Percentiles rank a stretch among this genome's conserved stretches.
Evolutionary conservation across 2,888 invertebrate species (phyloP).

Genomic region (Andrena praecox): DNA sequence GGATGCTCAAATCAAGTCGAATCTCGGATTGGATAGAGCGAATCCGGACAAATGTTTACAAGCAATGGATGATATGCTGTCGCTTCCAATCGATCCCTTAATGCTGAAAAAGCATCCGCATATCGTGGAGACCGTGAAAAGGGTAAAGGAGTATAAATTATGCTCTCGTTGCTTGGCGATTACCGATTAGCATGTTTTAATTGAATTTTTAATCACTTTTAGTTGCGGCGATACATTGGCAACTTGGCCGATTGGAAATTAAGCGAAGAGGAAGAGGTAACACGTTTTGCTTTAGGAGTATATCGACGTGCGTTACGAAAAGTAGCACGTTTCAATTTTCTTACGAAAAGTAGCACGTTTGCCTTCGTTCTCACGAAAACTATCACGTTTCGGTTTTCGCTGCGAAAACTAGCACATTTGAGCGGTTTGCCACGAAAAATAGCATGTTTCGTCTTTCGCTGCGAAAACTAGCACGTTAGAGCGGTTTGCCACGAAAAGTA

Average conservation of each 20-base stretch:
- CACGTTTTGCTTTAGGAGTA: neutral
- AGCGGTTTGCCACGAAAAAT: no score
- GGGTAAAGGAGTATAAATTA: conserved; percentile 80
- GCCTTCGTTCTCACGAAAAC: no score
- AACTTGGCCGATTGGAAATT: conserved; percentile 91
- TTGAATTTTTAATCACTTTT: conserved; percentile 59
- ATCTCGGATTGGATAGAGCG: conserved; percentile 89
- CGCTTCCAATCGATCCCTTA: conserved; percentile 88
- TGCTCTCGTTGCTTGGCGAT: neutral
- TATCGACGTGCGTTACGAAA: no score
- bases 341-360: no score
- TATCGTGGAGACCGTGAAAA: conserved; percentile 91
- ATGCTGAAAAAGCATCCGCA: conserved; percentile 94
- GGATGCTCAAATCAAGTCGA: conserved; percentile 89
- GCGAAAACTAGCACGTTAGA: no score
- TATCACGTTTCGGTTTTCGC: no score
- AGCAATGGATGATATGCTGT: conserved; percentile 88
- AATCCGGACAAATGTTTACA: conserved; percentile 91
- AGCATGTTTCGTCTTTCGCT: no score
- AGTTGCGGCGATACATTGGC: conserved; percentile 91
- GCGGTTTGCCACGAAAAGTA: no score
- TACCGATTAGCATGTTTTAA: conserved; percentile 17
- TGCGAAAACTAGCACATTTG: no score
- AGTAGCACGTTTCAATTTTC: no score
- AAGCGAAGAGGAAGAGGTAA: conserved; percentile 87